Evolutionary conservation across 2,888 invertebrate genomes (phyloP).

Genomic region (Aspidiotus destructor): DNA sequence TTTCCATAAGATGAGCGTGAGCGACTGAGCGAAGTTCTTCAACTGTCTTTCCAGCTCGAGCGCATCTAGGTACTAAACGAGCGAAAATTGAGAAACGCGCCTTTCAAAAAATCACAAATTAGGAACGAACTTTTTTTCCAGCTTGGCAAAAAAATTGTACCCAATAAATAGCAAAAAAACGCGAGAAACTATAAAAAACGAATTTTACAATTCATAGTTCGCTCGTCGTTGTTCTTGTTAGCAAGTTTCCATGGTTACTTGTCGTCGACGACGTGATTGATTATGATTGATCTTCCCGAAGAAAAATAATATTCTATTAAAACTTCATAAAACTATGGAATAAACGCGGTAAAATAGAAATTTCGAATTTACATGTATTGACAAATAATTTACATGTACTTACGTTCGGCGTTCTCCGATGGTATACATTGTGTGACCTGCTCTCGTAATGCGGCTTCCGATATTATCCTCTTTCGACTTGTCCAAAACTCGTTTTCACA

Average conservation of each 20-base stretch:
- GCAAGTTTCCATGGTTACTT: not conserved
- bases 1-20: too few species aligned
- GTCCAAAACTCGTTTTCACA: too few species aligned
- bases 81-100: too few species aligned
- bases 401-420: not conserved
- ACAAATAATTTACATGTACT: not conserved
- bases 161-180: too few species aligned
- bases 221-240: not conserved
- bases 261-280: not conserved
- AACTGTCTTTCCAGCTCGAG: too few species aligned
- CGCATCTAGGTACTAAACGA: too few species aligned
- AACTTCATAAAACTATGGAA: not conserved
- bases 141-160: too few species aligned
- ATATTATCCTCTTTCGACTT: not conserved
- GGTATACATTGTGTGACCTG: not conserved
- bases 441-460: not conserved
- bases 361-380: not conserved
- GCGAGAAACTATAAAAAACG: too few species aligned
- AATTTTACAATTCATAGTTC: too few species aligned
- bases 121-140: too few species aligned
- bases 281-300: constrained; percentile 1
- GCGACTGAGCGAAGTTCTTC: too few species aligned
- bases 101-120: too few species aligned
- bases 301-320: not conserved
- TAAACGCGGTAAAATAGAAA: not conserved